phyloP scores from a whole-genome alignment of 23 tunicate species.

The Trididemnum miniatum region DNA sequence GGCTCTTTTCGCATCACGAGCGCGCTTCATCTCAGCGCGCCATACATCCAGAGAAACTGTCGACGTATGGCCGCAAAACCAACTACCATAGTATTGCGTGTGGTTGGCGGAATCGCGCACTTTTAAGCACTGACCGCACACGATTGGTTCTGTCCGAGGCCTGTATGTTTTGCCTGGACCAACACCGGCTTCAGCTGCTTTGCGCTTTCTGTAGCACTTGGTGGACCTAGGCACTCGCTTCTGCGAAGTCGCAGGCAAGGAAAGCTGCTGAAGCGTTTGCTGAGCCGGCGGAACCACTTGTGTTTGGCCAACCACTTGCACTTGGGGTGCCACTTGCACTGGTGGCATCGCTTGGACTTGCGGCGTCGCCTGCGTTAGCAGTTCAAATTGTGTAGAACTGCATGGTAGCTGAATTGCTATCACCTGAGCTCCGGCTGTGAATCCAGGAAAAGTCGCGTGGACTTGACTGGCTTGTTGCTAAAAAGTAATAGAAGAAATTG shows the following conservation, averaged over 20 bases:
- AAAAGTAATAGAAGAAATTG: too few relatives aligned
- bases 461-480: too few relatives aligned
- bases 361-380: too few relatives aligned
- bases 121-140: not conserved
- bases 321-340: too few relatives aligned
- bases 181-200: not conserved
- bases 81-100: not conserved
- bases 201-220: not conserved
- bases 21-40: not conserved
- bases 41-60: not conserved
- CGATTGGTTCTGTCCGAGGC: not conserved
- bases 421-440: too few relatives aligned
- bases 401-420: too few relatives aligned
- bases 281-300: not conserved
- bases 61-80: not conserved
- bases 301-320: not conserved
- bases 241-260: not conserved
- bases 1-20: not conserved
- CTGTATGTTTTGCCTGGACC: slow-evolving; percentile 2
- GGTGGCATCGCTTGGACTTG: too few relatives aligned
- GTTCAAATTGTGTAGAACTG: too few relatives aligned
- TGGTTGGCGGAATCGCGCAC: not conserved
- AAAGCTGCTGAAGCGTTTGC: not conserved
- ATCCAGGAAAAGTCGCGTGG: too few relatives aligned
- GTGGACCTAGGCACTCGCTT: not conserved